Conservation (phyloP, 2,113 vertebrate genomes). For the Melanocharis versteri region DNA sequence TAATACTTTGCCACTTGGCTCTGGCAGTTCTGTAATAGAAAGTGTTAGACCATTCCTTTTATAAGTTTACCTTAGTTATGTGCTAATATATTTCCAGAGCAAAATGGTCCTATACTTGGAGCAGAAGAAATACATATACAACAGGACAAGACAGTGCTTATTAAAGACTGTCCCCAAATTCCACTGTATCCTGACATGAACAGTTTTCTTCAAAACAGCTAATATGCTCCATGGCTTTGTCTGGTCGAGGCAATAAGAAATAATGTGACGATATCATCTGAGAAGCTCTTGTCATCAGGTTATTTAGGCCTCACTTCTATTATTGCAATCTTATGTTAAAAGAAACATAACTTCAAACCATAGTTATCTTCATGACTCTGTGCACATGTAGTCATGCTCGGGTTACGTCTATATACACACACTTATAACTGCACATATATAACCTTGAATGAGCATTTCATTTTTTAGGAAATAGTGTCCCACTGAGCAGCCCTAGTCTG, state of each 20-base stretch:
- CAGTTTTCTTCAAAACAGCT: not conserved
- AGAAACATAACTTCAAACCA: not conserved
- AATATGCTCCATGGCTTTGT: not conserved
- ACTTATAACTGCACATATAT: not conserved
- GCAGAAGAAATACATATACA: not conserved
- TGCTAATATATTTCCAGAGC: not conserved
- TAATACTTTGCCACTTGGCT: not conserved
- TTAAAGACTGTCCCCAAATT: not conserved
- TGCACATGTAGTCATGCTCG: accelerated
- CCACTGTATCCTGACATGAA: not conserved
- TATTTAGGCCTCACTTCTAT: not conserved
- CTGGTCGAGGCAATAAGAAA: not conserved
- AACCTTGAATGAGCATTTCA: not conserved
- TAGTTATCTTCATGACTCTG: not conserved
- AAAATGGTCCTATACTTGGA: not conserved
- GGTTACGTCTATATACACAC: not conserved
- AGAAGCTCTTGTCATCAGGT: not conserved
- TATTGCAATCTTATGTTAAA: not conserved
- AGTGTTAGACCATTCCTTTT: not conserved
- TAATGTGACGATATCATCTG: not conserved
- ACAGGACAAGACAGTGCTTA: not conserved
- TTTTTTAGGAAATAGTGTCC: not conserved
- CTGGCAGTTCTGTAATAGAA: not conserved
- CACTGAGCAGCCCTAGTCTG: not conserved
- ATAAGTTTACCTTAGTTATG: not conserved